A percentile compares a stretch with the other conserved stretches of the same genome.
Evolutionary conservation across 1,140 invertebrate genomes (phyloP).

Genomic region (Metaphire vulgaris): DNA sequence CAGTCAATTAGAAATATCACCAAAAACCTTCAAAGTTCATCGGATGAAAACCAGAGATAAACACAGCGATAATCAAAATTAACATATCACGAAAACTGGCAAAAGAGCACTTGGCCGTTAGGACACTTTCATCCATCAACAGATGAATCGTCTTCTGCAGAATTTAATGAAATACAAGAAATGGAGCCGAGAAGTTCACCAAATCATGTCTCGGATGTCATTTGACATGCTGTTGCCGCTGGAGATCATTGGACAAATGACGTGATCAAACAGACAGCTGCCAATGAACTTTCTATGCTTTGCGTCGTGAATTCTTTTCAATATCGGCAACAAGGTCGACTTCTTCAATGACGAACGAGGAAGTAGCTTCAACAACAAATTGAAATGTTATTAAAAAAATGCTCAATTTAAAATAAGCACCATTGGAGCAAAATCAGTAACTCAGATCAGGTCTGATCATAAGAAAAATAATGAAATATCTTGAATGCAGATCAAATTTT

Average conservation of each 20-base stretch:
- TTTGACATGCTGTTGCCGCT: background rate
- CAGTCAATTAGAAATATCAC: too few relatives aligned
- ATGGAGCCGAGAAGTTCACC: constrained; percentile 1
- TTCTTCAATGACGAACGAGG: background rate
- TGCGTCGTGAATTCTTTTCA: constrained; percentile 11
- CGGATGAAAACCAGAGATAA: background rate
- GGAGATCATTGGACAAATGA: constrained; percentile 5
- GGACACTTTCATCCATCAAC: background rate
- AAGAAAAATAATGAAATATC: background rate
- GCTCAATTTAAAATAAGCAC: background rate
- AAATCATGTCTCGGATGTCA: constrained; percentile 18
- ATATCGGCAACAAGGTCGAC: background rate
- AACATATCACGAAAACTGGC: background rate
- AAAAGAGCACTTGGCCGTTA: background rate
- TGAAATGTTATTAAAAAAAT: background rate
- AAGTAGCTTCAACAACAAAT: background rate
- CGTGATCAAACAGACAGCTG: background rate
- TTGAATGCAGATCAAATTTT: background rate
- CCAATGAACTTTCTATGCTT: constrained; percentile 1
- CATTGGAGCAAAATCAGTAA: background rate
- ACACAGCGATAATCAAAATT: background rate
- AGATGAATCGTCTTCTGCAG: background rate
- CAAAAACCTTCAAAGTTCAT: background rate
- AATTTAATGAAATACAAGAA: background rate
- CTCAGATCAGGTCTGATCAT: background rate